Evolutionary conservation across 2,888 invertebrate species (phyloP).

Genomic region (Sceliomorpha sp.): DNA sequence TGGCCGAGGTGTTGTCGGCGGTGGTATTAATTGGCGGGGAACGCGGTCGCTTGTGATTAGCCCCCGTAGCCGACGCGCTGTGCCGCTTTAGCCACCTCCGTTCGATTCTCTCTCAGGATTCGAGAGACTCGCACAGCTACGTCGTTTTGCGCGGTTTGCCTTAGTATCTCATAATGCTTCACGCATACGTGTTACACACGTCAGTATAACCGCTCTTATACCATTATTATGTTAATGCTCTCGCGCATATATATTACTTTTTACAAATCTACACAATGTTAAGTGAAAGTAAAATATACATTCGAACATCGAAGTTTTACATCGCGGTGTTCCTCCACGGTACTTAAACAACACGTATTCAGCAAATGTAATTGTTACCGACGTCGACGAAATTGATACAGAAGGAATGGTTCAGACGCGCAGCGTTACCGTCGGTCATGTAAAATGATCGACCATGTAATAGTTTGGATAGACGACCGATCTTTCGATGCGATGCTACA

Average conservation of each 20-base stretch:
- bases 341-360: no score
- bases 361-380: no score
- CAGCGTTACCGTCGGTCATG: no score
- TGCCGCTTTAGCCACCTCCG: constrained; percentile 38
- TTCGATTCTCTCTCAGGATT: constrained; percentile 58
- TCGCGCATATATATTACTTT: neutral
- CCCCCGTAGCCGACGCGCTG: constrained; percentile 62
- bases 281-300: no score
- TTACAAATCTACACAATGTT: neutral
- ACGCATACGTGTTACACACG: neutral
- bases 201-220: constrained; percentile 7
- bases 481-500: constrained; percentile 6
- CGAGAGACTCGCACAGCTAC: neutral
- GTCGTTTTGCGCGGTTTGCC: constrained; percentile 3
- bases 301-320: no score
- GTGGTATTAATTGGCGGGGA: constrained; percentile 77
- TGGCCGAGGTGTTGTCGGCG: constrained; percentile 26
- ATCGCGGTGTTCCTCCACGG: no score
- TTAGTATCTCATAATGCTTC: neutral
- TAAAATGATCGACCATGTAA: no score
- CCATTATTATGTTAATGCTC: no score
- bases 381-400: no score
- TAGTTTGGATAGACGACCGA: neutral
- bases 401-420: no score
- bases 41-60: constrained; percentile 71